Evolutionary conservation across 2,797 vertebrate genomes (phyloP).

Genomic region (Zonotrichia albicollis): DNA sequence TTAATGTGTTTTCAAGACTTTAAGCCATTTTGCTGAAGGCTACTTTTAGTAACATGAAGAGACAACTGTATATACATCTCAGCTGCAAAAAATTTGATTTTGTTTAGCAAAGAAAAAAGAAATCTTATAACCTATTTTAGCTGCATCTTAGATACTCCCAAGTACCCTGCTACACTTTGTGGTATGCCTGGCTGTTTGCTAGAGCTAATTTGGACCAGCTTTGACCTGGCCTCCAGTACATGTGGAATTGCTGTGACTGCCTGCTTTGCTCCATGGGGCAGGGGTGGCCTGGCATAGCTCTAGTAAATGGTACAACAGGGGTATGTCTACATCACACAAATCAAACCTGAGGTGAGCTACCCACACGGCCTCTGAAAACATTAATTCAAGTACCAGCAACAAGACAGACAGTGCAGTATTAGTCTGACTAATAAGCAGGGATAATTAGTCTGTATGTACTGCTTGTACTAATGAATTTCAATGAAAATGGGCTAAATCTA

Average conservation of each 20-base stretch:
- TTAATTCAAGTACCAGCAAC: neutral
- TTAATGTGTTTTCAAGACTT: slow-evolving; percentile 61
- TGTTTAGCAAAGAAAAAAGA: slow-evolving; percentile 18
- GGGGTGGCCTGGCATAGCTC: neutral
- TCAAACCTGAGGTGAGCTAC: neutral
- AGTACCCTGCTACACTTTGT: neutral
- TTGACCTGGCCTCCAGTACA: neutral
- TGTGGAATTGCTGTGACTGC: neutral
- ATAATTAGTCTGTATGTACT: neutral
- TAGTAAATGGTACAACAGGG: neutral
- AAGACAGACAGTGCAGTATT: neutral
- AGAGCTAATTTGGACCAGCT: neutral
- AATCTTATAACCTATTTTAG: slow-evolving; percentile 1
- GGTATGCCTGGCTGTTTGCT: neutral
- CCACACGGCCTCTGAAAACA: neutral
- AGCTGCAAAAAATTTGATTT: neutral
- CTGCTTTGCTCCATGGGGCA: neutral
- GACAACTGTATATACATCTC: neutral
- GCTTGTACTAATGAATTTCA: slow-evolving; percentile 17
- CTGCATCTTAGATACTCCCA: neutral
- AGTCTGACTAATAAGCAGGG: slow-evolving; percentile 7
- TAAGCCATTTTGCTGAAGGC: slow-evolving; percentile 58
- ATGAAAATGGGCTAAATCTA: slow-evolving; percentile 6
- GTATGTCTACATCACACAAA: neutral
- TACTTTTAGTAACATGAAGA: slow-evolving; percentile 33